Percentiles rank a stretch among this genome's conserved stretches.
Conservation (phyloP, 2,113 vertebrate species). For the Xenopus borealis region DNA sequence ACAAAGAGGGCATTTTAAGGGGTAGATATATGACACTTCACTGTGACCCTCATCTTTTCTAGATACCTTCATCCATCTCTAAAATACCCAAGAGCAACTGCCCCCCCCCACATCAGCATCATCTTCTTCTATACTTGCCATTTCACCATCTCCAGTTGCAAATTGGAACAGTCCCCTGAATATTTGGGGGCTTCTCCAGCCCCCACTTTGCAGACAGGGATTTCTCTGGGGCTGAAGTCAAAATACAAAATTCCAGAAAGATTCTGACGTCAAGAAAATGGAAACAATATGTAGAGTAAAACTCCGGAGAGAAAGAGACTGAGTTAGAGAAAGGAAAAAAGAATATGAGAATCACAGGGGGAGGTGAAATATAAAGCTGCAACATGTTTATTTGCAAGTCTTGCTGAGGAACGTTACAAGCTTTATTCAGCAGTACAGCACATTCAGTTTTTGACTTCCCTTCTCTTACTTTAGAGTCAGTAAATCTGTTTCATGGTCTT, state of each 20-base stretch:
- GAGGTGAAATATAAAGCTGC: no score
- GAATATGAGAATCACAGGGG: neutral
- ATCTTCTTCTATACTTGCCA: neutral
- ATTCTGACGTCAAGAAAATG: slow-evolving; percentile 56
- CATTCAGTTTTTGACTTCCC: no score
- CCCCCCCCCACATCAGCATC: no score
- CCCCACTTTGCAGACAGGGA: slow-evolving; percentile 43
- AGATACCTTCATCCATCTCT: neutral
- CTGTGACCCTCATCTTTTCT: neutral
- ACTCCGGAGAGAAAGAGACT: neutral
- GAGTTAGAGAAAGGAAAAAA: neutral
- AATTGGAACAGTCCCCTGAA: slow-evolving; percentile 37
- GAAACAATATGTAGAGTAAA: slow-evolving; percentile 58
- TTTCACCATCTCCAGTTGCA: slow-evolving; percentile 11
- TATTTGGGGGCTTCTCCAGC: slow-evolving; percentile 37
- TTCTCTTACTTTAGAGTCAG: no score
- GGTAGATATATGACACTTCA: slow-evolving; percentile 33
- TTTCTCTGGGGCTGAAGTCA: slow-evolving; percentile 58
- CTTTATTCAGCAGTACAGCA: no score
- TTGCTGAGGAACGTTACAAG: no score
- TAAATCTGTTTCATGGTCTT: no score
- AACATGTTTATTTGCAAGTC: no score
- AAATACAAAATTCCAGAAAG: slow-evolving; percentile 63
- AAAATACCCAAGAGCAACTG: no score
- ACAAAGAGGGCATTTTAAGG: slow-evolving; percentile 47